Evolutionary conservation across 2,113 vertebrate species (phyloP), one percentile per base, ranked within the genome.

Genomic region (Semicossyphus pulcher): DNA sequence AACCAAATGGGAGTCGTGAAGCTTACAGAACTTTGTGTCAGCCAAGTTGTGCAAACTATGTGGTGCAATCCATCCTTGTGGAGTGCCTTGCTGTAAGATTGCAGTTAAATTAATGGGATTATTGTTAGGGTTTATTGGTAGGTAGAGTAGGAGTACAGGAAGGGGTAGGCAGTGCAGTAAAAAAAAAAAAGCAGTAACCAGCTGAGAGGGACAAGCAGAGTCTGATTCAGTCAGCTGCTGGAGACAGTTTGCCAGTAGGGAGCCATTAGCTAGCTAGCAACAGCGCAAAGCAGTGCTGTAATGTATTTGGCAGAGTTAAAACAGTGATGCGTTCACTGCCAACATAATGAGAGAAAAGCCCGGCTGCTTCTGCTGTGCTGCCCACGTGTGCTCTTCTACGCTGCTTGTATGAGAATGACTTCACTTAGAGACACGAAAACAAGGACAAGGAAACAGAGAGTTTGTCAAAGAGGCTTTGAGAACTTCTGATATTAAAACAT

Each of bases 241-340:
- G 72, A 89, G 60, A 78, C 49, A 51, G 76, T 78, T 71, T 67
- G 76, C 67, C 83, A 88, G 62, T 56, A 52, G 88, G 86, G 90
- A 90, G 60, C 69, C 68, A 85, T 87, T 85, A 88, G 72, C 66
- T 61, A 25, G 42, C 63, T 44, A 78, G 71, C 48, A 74, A 69
- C 67, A 28, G 61, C 4, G 18, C 81, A 75, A 56, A 84, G 67
- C 73, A 56, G 57, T 78, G 78, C 56, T 78, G 88, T 88, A 88
- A 91, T 91, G 73, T 16, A 44, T 88, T 81, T 91, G 88, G 88
- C 89, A 88, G 67, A 61, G 63, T 41, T 5, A 1, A 32, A 63
- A 39, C 44, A 54, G 74, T 9, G 76, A 82, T 85, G 66, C 31
- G 68, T 80, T 47, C 69, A 71, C 49, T 89, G 72, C 72, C 90